These are phyloP conservation scores for Prionace glauca DNA, from an alignment of 2,797 vertebrate genomes.

Conservation along the genomic window DNA sequence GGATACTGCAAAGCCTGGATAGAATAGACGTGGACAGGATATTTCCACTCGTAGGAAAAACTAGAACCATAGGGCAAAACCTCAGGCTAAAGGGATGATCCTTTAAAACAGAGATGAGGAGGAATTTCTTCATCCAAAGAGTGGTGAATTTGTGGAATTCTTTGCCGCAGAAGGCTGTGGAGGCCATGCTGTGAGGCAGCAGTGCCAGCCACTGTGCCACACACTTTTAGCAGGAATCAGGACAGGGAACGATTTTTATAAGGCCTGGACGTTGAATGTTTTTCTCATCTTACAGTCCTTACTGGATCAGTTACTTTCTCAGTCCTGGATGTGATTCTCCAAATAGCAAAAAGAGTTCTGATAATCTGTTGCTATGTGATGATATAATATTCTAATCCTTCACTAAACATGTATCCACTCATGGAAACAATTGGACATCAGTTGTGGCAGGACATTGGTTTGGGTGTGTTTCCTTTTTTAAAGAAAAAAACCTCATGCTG, in stretches of 20 bases:
- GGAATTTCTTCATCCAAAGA: no score
- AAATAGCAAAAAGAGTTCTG: background rate
- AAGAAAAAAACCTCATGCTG: background rate
- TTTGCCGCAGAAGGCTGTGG: no score
- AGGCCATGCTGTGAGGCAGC: no score
- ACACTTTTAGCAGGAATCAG: no score
- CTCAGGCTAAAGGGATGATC: no score
- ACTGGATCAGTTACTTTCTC: background rate
- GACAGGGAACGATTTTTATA: background rate
- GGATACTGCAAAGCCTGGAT: no score
- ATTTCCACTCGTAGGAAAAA: no score
- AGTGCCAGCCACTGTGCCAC: background rate
- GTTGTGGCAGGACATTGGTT: background rate
- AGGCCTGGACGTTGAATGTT: background rate
- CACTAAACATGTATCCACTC: background rate
- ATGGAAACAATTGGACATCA: conserved; percentile 9
- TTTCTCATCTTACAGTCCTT: background rate
- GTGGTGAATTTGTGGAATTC: no score
- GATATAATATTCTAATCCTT: background rate
- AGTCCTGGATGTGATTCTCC: background rate
- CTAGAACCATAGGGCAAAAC: no score
- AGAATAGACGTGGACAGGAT: no score
- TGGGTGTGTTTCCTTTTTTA: conserved; percentile 20
- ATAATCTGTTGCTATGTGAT: background rate
- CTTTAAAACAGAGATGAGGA: no score